These are phyloP conservation scores for Dinoponera quadriceps DNA, from an alignment of 1,140 invertebrate genomes.

Conservation along the genomic window DNA sequence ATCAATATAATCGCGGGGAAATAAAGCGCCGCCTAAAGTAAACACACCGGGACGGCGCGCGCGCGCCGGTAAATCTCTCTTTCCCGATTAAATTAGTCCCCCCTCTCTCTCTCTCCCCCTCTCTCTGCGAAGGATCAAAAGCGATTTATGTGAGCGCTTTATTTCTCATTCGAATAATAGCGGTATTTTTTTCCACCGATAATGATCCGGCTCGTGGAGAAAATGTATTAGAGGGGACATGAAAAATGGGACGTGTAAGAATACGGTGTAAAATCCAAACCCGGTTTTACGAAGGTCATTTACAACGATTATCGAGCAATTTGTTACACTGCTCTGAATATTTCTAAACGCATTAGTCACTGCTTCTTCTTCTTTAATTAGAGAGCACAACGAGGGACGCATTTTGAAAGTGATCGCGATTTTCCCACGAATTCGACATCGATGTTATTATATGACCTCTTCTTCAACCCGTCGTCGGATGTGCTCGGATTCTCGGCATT, in stretches of 20 bases:
- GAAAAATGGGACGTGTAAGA: too few species aligned
- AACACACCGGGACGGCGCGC: conserved; percentile 23
- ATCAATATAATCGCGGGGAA: conserved; percentile 31
- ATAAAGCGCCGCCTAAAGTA: conserved; percentile 53
- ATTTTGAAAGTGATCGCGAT: too few species aligned
- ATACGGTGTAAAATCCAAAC: too few species aligned
- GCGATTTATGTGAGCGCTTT: conserved; percentile 40
- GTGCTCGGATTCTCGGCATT: neutral
- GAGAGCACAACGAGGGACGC: too few species aligned
- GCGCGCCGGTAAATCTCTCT: conserved; percentile 27
- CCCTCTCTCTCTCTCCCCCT: too few species aligned
- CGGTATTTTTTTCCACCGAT: neutral
- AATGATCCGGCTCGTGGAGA: neutral
- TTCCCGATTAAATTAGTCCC: conserved; percentile 33
- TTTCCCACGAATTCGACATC: neutral
- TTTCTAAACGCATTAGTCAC: too few species aligned
- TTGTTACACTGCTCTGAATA: too few species aligned
- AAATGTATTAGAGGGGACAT: too few species aligned
- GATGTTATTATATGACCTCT: neutral
- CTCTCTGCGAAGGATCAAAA: conserved; percentile 24
- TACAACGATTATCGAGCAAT: too few species aligned
- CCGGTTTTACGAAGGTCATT: too few species aligned
- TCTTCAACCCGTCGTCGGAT: neutral
- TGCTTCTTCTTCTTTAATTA: too few species aligned
- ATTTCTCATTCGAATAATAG: conserved; percentile 1